Evolutionary conservation across 1,140 invertebrate genomes (phyloP).

Genomic region (Drosophila pruinosa): DNA sequence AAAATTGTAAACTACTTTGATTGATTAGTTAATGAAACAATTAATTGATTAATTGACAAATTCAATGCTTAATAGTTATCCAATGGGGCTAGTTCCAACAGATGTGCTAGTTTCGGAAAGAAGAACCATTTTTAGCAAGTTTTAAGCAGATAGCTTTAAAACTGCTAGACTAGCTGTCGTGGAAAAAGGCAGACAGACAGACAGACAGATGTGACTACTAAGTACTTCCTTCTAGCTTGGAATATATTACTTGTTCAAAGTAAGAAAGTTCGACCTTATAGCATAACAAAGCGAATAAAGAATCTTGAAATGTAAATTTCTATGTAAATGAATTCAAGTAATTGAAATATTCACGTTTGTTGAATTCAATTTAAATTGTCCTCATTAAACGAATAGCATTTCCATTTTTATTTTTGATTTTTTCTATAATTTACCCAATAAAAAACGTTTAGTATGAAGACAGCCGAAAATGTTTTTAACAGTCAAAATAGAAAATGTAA

Average conservation of each 20-base stretch:
- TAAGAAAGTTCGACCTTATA: neutral
- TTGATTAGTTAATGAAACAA: neutral
- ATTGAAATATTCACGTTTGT: neutral
- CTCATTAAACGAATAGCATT: neutral
- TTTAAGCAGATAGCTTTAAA: too few species aligned
- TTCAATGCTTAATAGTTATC: too few species aligned
- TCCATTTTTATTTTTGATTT: neutral
- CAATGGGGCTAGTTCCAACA: too few species aligned
- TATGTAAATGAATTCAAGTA: neutral
- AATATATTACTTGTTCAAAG: too few species aligned
- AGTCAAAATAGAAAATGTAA: neutral
- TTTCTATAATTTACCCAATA: too few species aligned
- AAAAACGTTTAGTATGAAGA: too few species aligned
- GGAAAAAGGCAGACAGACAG: neutral
- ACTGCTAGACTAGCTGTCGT: too few species aligned
- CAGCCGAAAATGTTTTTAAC: neutral
- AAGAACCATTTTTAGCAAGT: too few species aligned
- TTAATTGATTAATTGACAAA: too few species aligned
- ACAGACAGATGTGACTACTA: too few species aligned
- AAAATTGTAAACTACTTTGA: neutral
- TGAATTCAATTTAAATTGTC: neutral
- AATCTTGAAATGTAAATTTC: neutral
- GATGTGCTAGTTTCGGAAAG: too few species aligned
- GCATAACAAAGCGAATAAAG: neutral
- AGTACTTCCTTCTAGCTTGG: too few species aligned